Evolutionary conservation across 2,113 vertebrate species (phyloP).

Genomic region (Macrotis lagotis): DNA sequence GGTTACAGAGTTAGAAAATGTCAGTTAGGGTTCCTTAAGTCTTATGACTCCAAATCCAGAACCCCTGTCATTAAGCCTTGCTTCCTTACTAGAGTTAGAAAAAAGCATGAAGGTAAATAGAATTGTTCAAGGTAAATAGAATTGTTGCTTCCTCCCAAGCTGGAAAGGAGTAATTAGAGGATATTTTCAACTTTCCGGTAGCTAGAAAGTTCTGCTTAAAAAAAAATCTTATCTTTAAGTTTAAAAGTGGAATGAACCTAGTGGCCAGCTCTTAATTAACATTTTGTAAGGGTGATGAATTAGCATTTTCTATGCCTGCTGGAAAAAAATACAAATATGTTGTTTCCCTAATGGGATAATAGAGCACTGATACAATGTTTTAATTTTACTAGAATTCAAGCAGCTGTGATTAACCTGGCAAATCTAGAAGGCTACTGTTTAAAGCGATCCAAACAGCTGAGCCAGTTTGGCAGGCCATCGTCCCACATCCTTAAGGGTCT

Average conservation of each 20-base stretch:
- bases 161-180: neutral
- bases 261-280: constrained; percentile 10
- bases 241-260: constrained; percentile 31
- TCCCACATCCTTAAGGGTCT: constrained; percentile 61
- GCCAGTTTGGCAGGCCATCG: constrained; percentile 64
- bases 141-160: neutral
- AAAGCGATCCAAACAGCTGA: constrained; percentile 75
- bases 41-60: neutral
- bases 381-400: constrained; percentile 56
- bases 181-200: neutral
- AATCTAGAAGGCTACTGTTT: constrained; percentile 65
- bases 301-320: constrained; percentile 42
- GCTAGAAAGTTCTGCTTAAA: neutral
- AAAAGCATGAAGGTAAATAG: neutral
- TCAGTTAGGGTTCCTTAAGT: neutral
- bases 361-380: constrained; percentile 37
- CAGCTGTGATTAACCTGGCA: constrained; percentile 80
- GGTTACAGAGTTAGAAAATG: neutral
- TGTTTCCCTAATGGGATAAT: constrained; percentile 69
- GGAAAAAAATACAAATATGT: constrained; percentile 55
- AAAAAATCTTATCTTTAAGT: constrained; percentile 11
- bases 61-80: neutral
- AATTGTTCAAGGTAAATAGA: neutral
- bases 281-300: constrained; percentile 56
- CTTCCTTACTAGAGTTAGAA: neutral